Evolutionary conservation across 2,888 invertebrate genomes (phyloP).

Genomic region (Chromoteleia sp.): DNA sequence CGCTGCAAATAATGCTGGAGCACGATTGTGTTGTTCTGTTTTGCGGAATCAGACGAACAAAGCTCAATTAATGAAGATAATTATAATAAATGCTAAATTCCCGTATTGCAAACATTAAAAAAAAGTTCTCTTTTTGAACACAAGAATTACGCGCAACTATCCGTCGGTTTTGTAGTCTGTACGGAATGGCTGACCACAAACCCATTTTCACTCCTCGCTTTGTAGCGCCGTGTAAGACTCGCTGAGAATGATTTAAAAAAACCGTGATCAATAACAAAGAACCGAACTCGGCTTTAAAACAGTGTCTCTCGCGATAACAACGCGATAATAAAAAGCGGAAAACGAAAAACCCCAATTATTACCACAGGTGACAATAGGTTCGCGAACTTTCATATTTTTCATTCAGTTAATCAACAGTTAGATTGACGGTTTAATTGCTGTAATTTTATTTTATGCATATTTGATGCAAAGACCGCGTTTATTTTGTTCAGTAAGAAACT

Average conservation of each 20-base stretch:
- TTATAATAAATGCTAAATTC: constrained; percentile 43
- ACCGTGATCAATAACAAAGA: constrained; percentile 48
- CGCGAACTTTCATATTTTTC: constrained; percentile 17
- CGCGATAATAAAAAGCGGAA: constrained; percentile 27
- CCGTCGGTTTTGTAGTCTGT: constrained; percentile 1
- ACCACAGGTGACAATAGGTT: constrained; percentile 36
- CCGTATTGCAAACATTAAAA: constrained; percentile 18
- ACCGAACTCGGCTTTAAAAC: constrained; percentile 3
- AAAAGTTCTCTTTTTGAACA: constrained; percentile 30
- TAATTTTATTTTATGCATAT: no score
- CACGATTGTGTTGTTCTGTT: constrained; percentile 22
- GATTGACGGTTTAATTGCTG: no score
- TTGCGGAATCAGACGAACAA: constrained; percentile 26
- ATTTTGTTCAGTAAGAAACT: no score
- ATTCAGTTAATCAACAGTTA: no score
- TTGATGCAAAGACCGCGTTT: no score
- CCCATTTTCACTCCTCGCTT: constrained; percentile 8
- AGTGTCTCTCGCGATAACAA: constrained; percentile 20
- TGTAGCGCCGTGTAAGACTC: constrained; percentile 14
- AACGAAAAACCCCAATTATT: constrained; percentile 45
- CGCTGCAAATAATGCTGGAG: constrained; percentile 27
- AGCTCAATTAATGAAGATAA: constrained; percentile 37
- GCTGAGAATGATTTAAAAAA: constrained; percentile 32
- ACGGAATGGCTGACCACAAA: constrained; percentile 8
- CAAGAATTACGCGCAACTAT: neutral